Base-by-base conservation (phyloP, 2,888 invertebrate species). In the Xestobium rufovillosum region DNA sequence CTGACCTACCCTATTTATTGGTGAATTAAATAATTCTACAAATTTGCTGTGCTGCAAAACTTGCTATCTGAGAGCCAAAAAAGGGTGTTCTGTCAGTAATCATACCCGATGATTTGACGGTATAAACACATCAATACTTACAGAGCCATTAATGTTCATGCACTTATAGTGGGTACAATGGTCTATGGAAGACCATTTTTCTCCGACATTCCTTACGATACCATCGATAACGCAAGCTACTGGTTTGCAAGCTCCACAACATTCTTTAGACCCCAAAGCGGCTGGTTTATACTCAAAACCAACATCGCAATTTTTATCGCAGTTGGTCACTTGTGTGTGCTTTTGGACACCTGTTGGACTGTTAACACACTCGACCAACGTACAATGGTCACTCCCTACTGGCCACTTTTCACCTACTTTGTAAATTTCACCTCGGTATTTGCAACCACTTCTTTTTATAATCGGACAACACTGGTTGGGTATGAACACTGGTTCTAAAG, bases 211-310 rank as follows among this genome's bases (percentile, higher is more conserved):
- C 26, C 67, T 65, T 10, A 71, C 52, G 8, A 50, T 40, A 1
- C 71, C 75, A 31, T 70, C 69, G 23, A 72, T 64, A 1, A 77
- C 67, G 65, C 63, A 58, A 3, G 75, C 75, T 3, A 72, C 67
- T 1, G 76, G 73, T 41, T 67, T 60, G 56, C 83, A 83, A 28
- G 63, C 59, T 3, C 83, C 83, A 54, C 83, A 83, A 11, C 83
- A 83, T 43, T 66, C 55, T 2, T 61, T 56, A 4, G 67, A 65
- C 13, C 64, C 46, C 0, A 68, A 49, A 1, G 56, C 54, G 25
- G 58, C 45, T 10, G 43, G 49, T 8, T 41, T 39, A 47, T 81
- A 80, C 29, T 59, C 59, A 60, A 72, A 80, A 1, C 85, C 86
- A 17, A 55, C 27, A 23, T 59, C 59, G 38, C 71, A 72, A 2